Conservation (phyloP, 2,797 vertebrate species). For the Dipus sagitta region DNA sequence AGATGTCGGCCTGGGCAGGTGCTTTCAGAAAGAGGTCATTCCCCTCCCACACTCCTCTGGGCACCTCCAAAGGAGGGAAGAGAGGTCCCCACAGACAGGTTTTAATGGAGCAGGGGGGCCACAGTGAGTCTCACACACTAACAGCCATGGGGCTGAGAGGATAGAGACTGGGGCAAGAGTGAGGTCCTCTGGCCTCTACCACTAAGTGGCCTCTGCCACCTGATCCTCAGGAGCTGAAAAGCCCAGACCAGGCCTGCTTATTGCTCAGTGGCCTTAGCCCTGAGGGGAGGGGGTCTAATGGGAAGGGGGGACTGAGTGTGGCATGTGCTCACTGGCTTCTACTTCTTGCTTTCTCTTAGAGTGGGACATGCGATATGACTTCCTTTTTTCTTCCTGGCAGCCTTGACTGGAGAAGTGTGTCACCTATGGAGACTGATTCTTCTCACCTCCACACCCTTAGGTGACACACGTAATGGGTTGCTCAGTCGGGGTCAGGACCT, state of each 20-base stretch:
- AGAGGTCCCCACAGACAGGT: neutral
- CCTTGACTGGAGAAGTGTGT: neutral
- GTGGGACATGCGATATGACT: neutral
- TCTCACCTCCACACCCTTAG: neutral
- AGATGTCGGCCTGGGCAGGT: neutral
- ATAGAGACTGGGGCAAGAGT: neutral
- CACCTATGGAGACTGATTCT: neutral
- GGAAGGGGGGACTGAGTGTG: neutral
- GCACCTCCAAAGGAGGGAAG: neutral
- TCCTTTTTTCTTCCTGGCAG: neutral
- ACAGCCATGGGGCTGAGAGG: neutral
- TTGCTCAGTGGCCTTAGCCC: slow-evolving; percentile 33
- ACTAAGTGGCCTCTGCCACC: neutral
- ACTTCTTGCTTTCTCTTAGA: neutral
- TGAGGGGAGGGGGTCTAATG: neutral
- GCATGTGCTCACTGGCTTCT: neutral
- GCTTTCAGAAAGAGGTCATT: neutral
- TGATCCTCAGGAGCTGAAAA: neutral
- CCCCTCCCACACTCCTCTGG: slow-evolving; percentile 2
- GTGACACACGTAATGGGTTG: neutral
- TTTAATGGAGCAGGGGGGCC: neutral
- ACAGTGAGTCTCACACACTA: neutral
- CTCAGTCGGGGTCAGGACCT: slow-evolving; percentile 25
- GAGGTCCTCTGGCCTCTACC: neutral
- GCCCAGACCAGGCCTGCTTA: slow-evolving; percentile 42